Conservation (phyloP, 2,797 vertebrate species). For the Alca torda region DNA sequence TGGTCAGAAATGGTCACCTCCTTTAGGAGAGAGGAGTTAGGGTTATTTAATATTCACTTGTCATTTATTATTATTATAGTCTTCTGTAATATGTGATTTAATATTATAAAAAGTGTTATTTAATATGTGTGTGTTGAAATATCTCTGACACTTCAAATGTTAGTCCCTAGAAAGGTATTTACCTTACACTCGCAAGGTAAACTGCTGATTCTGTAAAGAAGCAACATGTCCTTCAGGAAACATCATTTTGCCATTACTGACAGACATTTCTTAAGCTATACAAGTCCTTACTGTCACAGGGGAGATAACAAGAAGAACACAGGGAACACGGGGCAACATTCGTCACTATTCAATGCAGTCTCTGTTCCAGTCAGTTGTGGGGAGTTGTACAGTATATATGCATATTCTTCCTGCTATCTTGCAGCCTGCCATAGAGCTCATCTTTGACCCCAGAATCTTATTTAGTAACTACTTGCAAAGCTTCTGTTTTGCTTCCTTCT, state of each 20-base stretch:
- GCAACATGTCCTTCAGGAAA: neutral
- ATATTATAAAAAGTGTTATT: neutral
- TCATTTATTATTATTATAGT: neutral
- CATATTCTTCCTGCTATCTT: neutral
- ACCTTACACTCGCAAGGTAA: neutral
- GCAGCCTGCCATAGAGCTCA: neutral
- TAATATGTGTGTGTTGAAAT: neutral
- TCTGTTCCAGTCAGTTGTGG: neutral
- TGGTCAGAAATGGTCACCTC: neutral
- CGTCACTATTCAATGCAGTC: neutral
- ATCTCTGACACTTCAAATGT: neutral
- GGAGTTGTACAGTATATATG: neutral
- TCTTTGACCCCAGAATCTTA: neutral
- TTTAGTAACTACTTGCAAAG: neutral
- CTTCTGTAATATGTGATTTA: neutral
- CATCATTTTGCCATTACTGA: neutral
- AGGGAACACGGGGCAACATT: neutral
- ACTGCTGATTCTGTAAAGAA: neutral
- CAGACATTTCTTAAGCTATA: neutral
- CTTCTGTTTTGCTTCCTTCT: neutral
- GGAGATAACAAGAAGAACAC: neutral
- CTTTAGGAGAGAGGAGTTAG: neutral
- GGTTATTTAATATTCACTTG: neutral
- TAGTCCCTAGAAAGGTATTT: neutral
- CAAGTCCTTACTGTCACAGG: neutral